Evolutionary conservation across 2,888 invertebrate species (phyloP).

Genomic region (Pseudococcus viburni): DNA sequence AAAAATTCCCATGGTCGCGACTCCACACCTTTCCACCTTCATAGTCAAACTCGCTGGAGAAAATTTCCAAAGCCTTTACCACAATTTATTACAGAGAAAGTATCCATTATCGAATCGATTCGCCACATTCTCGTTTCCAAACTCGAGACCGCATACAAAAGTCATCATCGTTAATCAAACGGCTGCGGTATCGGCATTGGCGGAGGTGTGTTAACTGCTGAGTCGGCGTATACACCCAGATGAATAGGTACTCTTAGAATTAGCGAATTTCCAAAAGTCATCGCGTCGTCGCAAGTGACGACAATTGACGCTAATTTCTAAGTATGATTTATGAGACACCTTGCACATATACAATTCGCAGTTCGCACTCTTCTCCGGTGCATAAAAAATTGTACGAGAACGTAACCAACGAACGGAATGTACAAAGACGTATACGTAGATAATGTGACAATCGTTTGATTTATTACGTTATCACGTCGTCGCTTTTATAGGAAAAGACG

Average conservation of each 20-base stretch:
- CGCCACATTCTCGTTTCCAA: neutral
- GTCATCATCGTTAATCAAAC: slow-evolving; percentile 49
- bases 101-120: neutral
- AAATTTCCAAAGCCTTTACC: slow-evolving; percentile 3
- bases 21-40: too few relatives aligned
- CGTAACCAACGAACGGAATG: neutral
- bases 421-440: neutral
- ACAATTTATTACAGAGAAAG: neutral
- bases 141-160: neutral
- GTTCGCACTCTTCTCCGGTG: neutral
- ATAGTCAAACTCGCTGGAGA: neutral
- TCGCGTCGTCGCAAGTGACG: slow-evolving; percentile 8
- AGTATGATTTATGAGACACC: slow-evolving; percentile 24
- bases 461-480: neutral
- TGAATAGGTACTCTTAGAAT: neutral
- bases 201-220: neutral
- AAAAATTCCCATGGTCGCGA: too few relatives aligned
- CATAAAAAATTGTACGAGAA: neutral
- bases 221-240: neutral
- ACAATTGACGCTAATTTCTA: slow-evolving; percentile 24
- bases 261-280: slow-evolving; percentile 24
- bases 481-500: neutral
- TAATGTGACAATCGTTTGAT: neutral
- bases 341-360: neutral
- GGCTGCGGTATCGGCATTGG: neutral